Percentiles rank a stretch among this genome's conserved stretches.
phyloP scores from a whole-genome alignment of 2,888 invertebrate species.

The Apantesis nais region DNA sequence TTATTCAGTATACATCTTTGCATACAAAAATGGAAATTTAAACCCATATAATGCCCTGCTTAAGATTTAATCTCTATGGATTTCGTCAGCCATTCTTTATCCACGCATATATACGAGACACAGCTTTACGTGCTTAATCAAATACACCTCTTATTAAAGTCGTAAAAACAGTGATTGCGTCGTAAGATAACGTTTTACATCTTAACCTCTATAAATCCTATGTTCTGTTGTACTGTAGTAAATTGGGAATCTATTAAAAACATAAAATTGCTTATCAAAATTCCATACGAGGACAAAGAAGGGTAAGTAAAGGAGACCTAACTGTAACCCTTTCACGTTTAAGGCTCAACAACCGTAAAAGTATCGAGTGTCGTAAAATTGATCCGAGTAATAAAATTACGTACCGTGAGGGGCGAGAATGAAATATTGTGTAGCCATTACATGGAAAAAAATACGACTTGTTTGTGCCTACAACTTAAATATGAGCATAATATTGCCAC shows the following conservation, averaged over 20 bases:
- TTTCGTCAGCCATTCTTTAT: constrained; percentile 70
- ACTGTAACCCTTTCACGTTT: constrained; percentile 75
- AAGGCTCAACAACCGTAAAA: constrained; percentile 76
- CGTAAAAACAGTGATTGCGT: constrained; percentile 28
- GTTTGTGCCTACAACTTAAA: constrained; percentile 11
- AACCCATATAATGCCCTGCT: neutral
- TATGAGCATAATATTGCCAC: neutral
- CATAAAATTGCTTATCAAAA: constrained; percentile 57
- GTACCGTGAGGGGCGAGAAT: constrained; percentile 71
- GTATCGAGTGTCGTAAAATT: constrained; percentile 55
- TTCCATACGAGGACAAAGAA: constrained; percentile 61
- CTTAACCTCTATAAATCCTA: constrained; percentile 34
- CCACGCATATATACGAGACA: constrained; percentile 32
- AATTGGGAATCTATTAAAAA: constrained; percentile 55
- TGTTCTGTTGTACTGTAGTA: constrained; percentile 40
- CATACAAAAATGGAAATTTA: neutral
- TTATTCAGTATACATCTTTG: neutral
- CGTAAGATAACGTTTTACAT: constrained; percentile 38
- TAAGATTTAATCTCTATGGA: constrained; percentile 61
- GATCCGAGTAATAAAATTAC: constrained; percentile 39
- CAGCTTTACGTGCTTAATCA: constrained; percentile 16
- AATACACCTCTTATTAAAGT: constrained; percentile 30
- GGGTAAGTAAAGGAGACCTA: constrained; percentile 58
- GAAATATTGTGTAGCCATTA: constrained; percentile 68
- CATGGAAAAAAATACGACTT: constrained; percentile 52